Conservation (phyloP, 2,797 vertebrate genomes). For the Lophius americanus region DNA sequence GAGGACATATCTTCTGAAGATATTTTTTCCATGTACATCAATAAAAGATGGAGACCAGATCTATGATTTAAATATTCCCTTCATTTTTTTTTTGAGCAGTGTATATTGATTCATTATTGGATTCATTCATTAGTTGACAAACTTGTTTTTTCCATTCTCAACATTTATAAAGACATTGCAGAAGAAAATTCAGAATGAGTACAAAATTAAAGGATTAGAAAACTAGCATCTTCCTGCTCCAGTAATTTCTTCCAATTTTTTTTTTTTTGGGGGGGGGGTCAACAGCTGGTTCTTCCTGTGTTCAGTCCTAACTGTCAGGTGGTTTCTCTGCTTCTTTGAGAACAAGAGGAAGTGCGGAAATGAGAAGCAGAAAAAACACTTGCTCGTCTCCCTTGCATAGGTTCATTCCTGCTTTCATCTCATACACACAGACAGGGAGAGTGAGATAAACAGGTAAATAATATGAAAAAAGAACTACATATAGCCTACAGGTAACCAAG, state of each 20-base stretch:
- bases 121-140: no score
- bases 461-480: neutral
- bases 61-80: no score
- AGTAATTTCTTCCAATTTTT: no score
- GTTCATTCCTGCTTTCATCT: neutral
- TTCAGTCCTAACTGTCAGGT: conserved; percentile 25
- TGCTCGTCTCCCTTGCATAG: conserved; percentile 56
- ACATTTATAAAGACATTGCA: no score
- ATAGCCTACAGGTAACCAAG: neutral
- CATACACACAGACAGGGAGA: conserved; percentile 22
- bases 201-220: no score
- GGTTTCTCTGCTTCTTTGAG: conserved; percentile 35
- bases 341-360: conserved; percentile 13
- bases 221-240: no score
- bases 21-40: neutral
- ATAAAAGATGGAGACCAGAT: no score
- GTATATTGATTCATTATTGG: no score
- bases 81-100: no score
- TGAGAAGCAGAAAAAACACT: conserved; percentile 35
- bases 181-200: no score
- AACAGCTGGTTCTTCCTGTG: conserved; percentile 28
- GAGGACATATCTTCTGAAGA: neutral
- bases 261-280: no score
- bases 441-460: conserved; percentile 12
- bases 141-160: no score